Evolutionary conservation across 2,113 vertebrate genomes (phyloP).

Genomic region (Ammodytes dubius): DNA sequence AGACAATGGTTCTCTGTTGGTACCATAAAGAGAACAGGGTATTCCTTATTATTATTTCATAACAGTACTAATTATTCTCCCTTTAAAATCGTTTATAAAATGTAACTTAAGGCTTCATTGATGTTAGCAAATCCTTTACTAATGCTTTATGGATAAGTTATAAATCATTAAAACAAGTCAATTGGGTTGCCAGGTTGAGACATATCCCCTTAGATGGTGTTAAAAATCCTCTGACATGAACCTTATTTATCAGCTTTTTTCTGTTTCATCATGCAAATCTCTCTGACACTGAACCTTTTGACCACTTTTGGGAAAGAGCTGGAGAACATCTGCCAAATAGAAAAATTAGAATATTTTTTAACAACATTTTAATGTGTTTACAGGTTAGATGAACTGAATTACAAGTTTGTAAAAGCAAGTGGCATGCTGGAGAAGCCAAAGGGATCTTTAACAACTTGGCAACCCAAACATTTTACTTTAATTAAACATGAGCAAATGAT

Average conservation of each 20-base stretch:
- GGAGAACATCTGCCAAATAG: not conserved
- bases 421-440: not conserved
- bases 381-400: not conserved
- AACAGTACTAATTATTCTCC: constrained; percentile 1
- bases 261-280: not conserved
- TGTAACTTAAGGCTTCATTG: constrained; percentile 16
- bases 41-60: constrained; percentile 12
- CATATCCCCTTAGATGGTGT: not conserved
- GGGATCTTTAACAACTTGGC: not conserved
- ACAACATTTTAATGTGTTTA: constrained; percentile 1
- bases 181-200: constrained; percentile 16
- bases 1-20: constrained; percentile 9
- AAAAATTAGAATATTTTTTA: not conserved
- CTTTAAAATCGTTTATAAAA: constrained; percentile 13
- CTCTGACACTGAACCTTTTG: not conserved
- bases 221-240: not conserved
- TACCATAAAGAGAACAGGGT: constrained; percentile 13
- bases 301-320: not conserved
- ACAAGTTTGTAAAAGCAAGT: not conserved
- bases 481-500: constrained; percentile 8
- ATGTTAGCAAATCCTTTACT: not conserved
- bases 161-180: not conserved
- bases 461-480: not conserved
- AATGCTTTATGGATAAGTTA: constrained; percentile 17
- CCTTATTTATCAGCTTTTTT: not conserved